Evolutionary conservation across 2,113 vertebrate species (phyloP).

Genomic region (Lampris incognitus): DNA sequence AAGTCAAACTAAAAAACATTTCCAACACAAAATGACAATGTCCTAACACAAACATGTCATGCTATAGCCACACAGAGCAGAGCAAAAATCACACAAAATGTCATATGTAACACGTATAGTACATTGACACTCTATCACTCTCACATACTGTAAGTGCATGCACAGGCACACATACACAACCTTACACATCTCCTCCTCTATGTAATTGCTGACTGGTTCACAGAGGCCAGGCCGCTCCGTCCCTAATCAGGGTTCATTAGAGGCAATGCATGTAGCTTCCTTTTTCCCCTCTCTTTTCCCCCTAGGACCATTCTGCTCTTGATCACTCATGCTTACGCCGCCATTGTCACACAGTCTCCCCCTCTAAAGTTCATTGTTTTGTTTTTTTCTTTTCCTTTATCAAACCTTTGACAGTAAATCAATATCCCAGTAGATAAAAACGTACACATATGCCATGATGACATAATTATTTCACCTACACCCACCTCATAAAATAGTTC

Average conservation of each 20-base stretch:
- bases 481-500: too few species aligned
- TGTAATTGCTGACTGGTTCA: slow-evolving; percentile 78
- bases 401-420: slow-evolving; percentile 2
- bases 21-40: slow-evolving; percentile 40
- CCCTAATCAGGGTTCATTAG: slow-evolving; percentile 82
- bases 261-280: slow-evolving; percentile 62
- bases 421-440: not conserved
- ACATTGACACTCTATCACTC: slow-evolving; percentile 14
- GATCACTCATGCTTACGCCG: slow-evolving; percentile 28
- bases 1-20: slow-evolving; percentile 44
- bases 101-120: slow-evolving; percentile 29
- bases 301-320: slow-evolving; percentile 34
- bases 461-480: too few species aligned
- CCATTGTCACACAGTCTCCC: slow-evolving; percentile 11
- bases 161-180: slow-evolving; percentile 46
- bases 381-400: slow-evolving; percentile 1
- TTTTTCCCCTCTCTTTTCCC: slow-evolving; percentile 54
- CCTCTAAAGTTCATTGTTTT: slow-evolving; percentile 28
- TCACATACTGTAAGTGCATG: slow-evolving; percentile 24
- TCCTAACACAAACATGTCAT: slow-evolving; percentile 64
- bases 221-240: slow-evolving; percentile 68
- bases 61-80: slow-evolving; percentile 20
- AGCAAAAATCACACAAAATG: slow-evolving; percentile 40
- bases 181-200: slow-evolving; percentile 58
- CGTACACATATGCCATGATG: too few species aligned